phyloP scores from a whole-genome alignment of 1,140 invertebrate genomes.

The Ceratina calcarata region DNA sequence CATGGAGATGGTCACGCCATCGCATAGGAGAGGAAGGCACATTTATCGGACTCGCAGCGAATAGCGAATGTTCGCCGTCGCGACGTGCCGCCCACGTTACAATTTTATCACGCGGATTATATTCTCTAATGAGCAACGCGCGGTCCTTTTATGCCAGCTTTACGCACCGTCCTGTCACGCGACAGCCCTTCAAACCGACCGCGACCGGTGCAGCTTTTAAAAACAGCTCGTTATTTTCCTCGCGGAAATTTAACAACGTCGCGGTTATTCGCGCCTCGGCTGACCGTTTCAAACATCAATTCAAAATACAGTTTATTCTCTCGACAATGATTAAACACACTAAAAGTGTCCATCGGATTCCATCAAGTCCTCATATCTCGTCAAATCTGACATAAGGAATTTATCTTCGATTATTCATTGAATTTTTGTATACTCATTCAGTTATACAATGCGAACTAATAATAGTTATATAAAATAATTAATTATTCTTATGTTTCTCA shows the following conservation, averaged over 20 bases:
- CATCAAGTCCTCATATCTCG: too few species aligned
- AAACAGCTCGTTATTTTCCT: conserved; percentile 16
- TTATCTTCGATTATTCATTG: too few species aligned
- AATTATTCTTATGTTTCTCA: too few species aligned
- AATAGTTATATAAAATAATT: too few species aligned
- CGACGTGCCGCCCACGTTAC: conserved; percentile 5
- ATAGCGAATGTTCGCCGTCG: not conserved
- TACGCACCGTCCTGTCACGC: conserved; percentile 39
- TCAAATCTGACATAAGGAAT: too few species aligned
- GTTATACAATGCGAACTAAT: too few species aligned
- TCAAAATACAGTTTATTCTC: too few species aligned
- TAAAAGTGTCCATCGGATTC: too few species aligned
- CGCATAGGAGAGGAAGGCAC: not conserved
- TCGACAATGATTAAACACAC: too few species aligned
- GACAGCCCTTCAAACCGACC: conserved; percentile 21
- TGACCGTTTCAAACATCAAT: not conserved
- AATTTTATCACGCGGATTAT: conserved; percentile 44
- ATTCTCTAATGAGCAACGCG: conserved; percentile 41
- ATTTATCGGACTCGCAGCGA: conserved; percentile 19
- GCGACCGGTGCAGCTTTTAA: not conserved
- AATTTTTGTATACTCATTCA: too few species aligned
- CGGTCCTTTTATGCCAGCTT: conserved; percentile 20
- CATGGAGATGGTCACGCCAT: not conserved
- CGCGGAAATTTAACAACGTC: conserved; percentile 13
- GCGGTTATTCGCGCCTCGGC: not conserved